Evolutionary conservation across 53 echinoderm and acorn worm genomes (phyloP).

Genomic region (Luidia sarsii): DNA sequence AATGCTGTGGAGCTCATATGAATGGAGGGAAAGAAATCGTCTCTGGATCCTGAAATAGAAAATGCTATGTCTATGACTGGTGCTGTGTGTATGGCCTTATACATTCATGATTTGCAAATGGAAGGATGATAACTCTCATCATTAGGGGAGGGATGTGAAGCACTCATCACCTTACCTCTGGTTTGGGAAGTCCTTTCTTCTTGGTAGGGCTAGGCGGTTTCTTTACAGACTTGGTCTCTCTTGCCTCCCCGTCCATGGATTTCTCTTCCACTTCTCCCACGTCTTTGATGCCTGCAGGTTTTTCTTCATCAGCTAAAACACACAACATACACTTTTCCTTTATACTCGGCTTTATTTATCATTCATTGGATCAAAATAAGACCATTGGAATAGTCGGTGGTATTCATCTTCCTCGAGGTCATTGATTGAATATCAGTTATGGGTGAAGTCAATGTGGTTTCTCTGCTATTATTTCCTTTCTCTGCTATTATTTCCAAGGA

Average conservation of each 20-base stretch:
- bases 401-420: neutral
- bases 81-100: no score
- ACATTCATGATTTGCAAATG: no score
- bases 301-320: slow-evolving; percentile 94
- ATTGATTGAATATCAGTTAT: neutral
- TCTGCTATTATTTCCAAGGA: no score
- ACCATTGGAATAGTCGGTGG: neutral
- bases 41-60: no score
- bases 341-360: neutral
- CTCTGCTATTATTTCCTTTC: no score
- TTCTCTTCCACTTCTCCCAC: slow-evolving; percentile 12
- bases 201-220: slow-evolving; percentile 53
- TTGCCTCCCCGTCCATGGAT: slow-evolving; percentile 44
- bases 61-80: no score
- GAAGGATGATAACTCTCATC: no score
- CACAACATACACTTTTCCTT: neutral
- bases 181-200: slow-evolving; percentile 60
- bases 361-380: neutral
- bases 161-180: slow-evolving; percentile 47
- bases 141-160: no score
- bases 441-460: no score
- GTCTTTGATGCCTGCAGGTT: slow-evolving; percentile 32
- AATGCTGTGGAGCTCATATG: no score
- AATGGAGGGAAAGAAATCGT: no score
- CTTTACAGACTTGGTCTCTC: slow-evolving; percentile 31